Base-by-base conservation (phyloP, 2,888 invertebrate species). In the Hyposoter didymator region DNA sequence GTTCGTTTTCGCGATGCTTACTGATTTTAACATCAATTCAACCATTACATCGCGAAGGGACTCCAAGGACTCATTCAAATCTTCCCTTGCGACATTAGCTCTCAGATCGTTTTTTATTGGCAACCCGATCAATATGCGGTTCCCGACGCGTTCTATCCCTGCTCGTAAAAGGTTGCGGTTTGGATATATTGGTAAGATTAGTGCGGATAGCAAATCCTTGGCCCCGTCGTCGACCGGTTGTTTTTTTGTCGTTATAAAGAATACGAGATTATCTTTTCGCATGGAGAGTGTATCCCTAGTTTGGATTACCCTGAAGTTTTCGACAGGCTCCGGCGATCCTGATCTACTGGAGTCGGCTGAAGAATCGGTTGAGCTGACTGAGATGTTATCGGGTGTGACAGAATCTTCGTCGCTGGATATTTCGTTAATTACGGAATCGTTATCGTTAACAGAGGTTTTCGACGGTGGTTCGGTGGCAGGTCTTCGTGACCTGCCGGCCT, bases 261-360 rank as follows among this genome's bases (percentile, higher is more conserved):
- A 74, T 22, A 78, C 78, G 0, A 84, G 8, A n/a, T 86, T 84
- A 19, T 83, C 84, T 17, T 69, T 86, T 17, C 52, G 59, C 86
- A 82, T 86, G 0, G 19, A 35, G 0, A 84, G 14, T 22, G 66
- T 55, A 19, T 84, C 86, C 12, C 82, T 28, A 22, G 75, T 74
- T 45, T 82, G 70, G 55, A 28, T 12, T 45, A 49, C 0, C 7
- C 39, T 62, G 43, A 45, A 35, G 0, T 2, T 59, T 55, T 69
- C 59, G n/a, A 1, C 10, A 4, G 10, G 39, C 14, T 10, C 35
- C 1, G 45, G 75, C 7, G 64, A n/a, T 1, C 1, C 75, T 35
- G 62, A 32, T 7, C 67, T 5, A 74, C 45, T 47, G 2, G 32
- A 64, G n/a, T 47, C 28, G 43, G 62, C 28, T 28, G 75, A 14